Evolutionary conservation across 2,113 vertebrate species (phyloP).

Genomic region (Ctenomys sociabilis): DNA sequence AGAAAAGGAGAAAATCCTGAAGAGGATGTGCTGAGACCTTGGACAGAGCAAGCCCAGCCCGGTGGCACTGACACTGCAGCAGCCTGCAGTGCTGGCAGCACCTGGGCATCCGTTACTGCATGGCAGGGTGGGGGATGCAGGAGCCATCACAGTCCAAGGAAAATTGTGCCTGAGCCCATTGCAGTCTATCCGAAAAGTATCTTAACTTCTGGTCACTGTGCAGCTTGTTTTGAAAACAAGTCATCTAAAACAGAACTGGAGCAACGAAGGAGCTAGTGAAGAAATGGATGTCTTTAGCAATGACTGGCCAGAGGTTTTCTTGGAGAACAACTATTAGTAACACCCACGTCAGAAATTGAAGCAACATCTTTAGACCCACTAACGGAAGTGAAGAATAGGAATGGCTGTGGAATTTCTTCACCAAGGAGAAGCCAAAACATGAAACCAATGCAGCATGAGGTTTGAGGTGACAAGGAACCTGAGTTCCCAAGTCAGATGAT

Average conservation of each 20-base stretch:
- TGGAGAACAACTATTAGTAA: slow-evolving; percentile 71
- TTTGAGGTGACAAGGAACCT: neutral
- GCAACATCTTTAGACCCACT: neutral
- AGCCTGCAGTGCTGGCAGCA: slow-evolving; percentile 92
- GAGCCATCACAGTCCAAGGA: slow-evolving; percentile 70
- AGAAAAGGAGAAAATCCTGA: slow-evolving; percentile 93
- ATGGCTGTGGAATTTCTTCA: neutral
- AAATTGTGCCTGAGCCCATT: slow-evolving; percentile 78
- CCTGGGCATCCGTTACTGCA: slow-evolving; percentile 83
- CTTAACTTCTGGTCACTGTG: slow-evolving; percentile 66
- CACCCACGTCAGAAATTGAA: slow-evolving; percentile 38
- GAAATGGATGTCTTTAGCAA: slow-evolving; percentile 74
- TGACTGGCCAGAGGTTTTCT: slow-evolving; percentile 66
- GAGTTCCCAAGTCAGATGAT: neutral
- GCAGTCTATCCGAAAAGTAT: slow-evolving; percentile 9
- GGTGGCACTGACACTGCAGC: slow-evolving; percentile 95
- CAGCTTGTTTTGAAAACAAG: slow-evolving; percentile 79
- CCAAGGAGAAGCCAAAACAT: neutral
- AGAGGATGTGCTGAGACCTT: slow-evolving; percentile 93
- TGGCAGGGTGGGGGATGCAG: too few relatives aligned
- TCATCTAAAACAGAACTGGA: slow-evolving; percentile 68
- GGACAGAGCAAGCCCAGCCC: slow-evolving; percentile 93
- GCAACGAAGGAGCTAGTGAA: slow-evolving; percentile 72
- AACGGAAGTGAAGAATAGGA: neutral
- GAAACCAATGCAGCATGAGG: neutral